Evolutionary conservation across 2,113 vertebrate genomes (phyloP), one percentile per base, ranked within the genome.

Genomic region (Melanotaenia duboulayi): DNA sequence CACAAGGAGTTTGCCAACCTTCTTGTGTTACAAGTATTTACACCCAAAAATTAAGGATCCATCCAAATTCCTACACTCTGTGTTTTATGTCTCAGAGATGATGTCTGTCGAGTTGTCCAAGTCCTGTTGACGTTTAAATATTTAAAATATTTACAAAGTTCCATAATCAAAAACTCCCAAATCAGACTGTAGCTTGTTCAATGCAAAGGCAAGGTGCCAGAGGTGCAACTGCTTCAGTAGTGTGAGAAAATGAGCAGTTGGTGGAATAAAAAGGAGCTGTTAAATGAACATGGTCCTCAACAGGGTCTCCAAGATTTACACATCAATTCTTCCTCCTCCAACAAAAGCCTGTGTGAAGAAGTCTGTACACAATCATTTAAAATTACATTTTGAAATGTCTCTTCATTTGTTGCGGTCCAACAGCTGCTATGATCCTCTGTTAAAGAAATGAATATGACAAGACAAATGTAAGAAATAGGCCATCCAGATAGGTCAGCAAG

Each of bases 111-210:
- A 71, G 78, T 71, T 85, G 68, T 86, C 90, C 78, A 65, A 74
- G 84, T 78, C 88, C 76, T 73, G 71, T 79, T 83, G 74, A 73
- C 80, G 81, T 89, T 93, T 97, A 96, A 97, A 96, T 97, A 96
- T 97, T 96, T 96, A 95, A 97, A 94, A 96, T 97, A 97, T 98
- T 95, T 96, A 95, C 94, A 95, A 90, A 93, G 95, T 96, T 94
- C 94, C 91, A 92, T 94, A 93, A 91, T 88, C 93, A 95, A 95
- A 95, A 94, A 94, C 94, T 92, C 90, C 90, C 93, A 90, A 93
- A 90, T 88, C 71, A 78, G 68, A 83, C 61, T 83, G 82, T 79
- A 71, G 79, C 78, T 83, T 82, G 82, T 81, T 79, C 76, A 67
- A 87, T 54, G 77, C 71, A 70, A 74, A 81, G 78, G 81, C 76